Evolutionary conservation across 2,797 vertebrate genomes (phyloP), one percentile per base, ranked within the genome.

Genomic region (Tamandua tetradactyla): DNA sequence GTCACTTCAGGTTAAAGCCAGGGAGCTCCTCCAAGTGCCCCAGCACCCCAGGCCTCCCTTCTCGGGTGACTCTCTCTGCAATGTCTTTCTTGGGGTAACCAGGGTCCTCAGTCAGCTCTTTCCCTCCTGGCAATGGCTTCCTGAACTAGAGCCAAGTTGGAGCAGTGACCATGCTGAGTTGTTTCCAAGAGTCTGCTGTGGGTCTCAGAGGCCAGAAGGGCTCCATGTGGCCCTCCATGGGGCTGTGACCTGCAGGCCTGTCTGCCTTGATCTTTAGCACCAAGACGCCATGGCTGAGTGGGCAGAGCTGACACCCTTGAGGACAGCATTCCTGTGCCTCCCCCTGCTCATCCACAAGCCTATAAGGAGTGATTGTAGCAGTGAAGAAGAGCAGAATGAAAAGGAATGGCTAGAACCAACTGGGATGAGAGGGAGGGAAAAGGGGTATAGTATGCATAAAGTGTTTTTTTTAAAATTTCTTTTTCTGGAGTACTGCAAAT

Each of bases 291-390:
- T 0, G 0, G 15, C n/a, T 32, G 71, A 30, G 76, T 59, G 17
- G 83, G 23, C 22, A 30, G 47, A 69, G 64, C n/a, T 23, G 13
- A 23, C 27, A 37, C 18, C 40, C 40, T 30, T 1, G 30, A 78
- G 61, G 71, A 64, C 4, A 8, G 42, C 10, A 30, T 13, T 8
- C 30, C 20, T 35, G 32, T 13, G 18, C 37, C 30, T 44, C 18
- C 8, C 37, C 22, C 8, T 61, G 64, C 44, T 44, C 15, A 25
- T 69, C n/a, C 40, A 47, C 96, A 99, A 99, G 96, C 99, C 99
- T 7, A 99, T 99, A 20, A 99, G 99, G 97, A 99, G 99, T 62
- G 99, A 99, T 86, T 99, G 99, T 94, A 99, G 99, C 98, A 99
- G 99, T 75, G 99, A 99, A 32, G 99, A 99, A 6, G 99, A 99